Evolutionary conservation across 2,113 vertebrate genomes (phyloP).

Genomic region (Catharus bicknelli): DNA sequence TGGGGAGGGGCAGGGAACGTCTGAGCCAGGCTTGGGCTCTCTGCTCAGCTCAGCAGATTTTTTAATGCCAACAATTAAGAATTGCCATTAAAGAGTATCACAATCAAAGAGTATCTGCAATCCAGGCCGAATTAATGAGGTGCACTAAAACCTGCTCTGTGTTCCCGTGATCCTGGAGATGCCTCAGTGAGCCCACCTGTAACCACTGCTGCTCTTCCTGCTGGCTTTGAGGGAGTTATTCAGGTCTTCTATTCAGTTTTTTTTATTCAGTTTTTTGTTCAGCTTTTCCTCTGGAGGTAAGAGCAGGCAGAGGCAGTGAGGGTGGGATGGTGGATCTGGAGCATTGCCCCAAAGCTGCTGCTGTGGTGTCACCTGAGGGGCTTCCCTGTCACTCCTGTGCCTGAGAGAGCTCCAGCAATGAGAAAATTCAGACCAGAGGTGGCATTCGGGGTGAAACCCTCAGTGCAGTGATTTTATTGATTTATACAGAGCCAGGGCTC

Average conservation of each 20-base stretch:
- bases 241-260: background rate
- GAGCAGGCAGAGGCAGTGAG: fast-evolving
- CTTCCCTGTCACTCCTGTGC: background rate
- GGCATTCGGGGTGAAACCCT: fast-evolving
- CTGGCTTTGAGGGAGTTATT: background rate
- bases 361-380: fast-evolving
- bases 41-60: slow-evolving; percentile 62
- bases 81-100: slow-evolving; percentile 54
- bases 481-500: background rate
- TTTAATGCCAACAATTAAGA: slow-evolving; percentile 71
- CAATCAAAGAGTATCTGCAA: slow-evolving; percentile 48
- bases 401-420: background rate
- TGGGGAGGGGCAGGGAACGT: slow-evolving; percentile 8
- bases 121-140: slow-evolving; percentile 56
- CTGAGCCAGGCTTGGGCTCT: slow-evolving; percentile 25
- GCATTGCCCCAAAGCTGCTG: fast-evolving
- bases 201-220: background rate
- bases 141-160: background rate
- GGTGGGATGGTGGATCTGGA: fast-evolving
- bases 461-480: background rate
- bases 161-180: background rate
- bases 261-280: background rate
- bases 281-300: fast-evolving
- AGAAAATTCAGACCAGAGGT: background rate
- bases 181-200: slow-evolving; percentile 13